Conservation (phyloP, 2,113 vertebrate species). For the Malurus cyaneus region DNA sequence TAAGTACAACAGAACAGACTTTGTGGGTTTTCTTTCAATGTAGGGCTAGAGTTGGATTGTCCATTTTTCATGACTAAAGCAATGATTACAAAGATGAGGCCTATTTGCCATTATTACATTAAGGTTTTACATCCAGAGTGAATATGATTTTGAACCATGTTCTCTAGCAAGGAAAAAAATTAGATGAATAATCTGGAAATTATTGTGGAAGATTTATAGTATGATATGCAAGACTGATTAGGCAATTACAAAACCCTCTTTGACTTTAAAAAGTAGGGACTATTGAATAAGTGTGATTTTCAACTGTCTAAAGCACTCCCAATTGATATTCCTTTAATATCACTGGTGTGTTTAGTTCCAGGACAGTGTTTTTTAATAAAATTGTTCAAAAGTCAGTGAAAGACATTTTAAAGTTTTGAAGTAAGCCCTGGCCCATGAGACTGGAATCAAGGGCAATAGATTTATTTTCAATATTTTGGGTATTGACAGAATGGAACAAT, state of each 20-base stretch:
- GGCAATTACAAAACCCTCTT: not conserved
- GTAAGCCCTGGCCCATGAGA: not conserved
- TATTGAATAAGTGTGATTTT: conserved; percentile 34
- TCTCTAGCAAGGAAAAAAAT: not conserved
- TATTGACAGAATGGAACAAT: not conserved
- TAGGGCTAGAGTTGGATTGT: not conserved
- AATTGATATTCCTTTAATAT: not conserved
- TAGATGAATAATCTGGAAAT: not conserved
- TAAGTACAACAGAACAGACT: not conserved
- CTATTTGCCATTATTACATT: not conserved
- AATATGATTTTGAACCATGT: not conserved
- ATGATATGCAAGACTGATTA: not conserved
- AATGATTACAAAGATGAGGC: not conserved
- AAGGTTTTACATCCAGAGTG: not conserved
- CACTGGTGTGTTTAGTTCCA: not conserved
- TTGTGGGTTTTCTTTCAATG: not conserved
- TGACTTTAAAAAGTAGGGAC: not conserved
- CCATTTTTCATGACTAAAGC: not conserved
- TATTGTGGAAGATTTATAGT: not conserved
- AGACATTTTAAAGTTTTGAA: not conserved
- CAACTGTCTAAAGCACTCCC: not conserved
- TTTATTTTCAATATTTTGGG: not conserved
- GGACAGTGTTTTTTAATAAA: not conserved
- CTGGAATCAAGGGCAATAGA: not conserved
- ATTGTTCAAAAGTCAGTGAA: not conserved